Base-by-base conservation (phyloP, 2,113 vertebrate species). In the Odocoileus hemionus region DNA sequence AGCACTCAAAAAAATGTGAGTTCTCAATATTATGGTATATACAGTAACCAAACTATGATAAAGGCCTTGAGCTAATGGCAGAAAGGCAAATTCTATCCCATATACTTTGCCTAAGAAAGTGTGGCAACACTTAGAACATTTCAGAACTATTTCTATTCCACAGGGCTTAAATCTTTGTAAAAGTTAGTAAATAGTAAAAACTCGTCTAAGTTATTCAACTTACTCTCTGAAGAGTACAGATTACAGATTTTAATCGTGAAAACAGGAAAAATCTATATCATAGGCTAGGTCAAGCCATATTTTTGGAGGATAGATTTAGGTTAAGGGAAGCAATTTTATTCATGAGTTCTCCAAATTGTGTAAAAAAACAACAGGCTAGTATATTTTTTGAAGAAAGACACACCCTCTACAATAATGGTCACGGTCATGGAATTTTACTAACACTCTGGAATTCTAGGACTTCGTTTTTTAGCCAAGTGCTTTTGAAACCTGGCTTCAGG, bases 401-500 rank as follows among this genome's bases (percentile, higher is more conserved):
- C 7, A 11, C 39, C 47, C 17, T 67, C 54, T 54, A 14, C n/a
- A 52, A 11, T 76, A 39, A 87, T 3, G 23, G 74, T 96, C 93
- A 95, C 36, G 91, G 47, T 39, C 15, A 7, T 60, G 90, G 94
- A 97, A 97, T 97, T 95, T 90, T 58, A 97, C 86, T 36, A 80
- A 54, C 7, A 4, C 52, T 92, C 80, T 91, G 74, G 45, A 96
- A 93, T 96, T 90, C 84, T 54, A 86, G 83, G 47, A 93, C 80
- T 80, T 30, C 7, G 12, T 39, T n/a, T 85, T 64, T 79, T n/a
- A 57, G 54, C 57, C 74, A 97, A 87, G 74, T 54, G 50, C 67
- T 96, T 97, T 94, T 95, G 89, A 92, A 97, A 97, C 36, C 17
- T 93, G 61, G 43, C 78, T 96, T 64, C 21, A 88, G 87, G 88